Conservation (phyloP, 2,797 vertebrate genomes). For the Myotis vivesi region DNA sequence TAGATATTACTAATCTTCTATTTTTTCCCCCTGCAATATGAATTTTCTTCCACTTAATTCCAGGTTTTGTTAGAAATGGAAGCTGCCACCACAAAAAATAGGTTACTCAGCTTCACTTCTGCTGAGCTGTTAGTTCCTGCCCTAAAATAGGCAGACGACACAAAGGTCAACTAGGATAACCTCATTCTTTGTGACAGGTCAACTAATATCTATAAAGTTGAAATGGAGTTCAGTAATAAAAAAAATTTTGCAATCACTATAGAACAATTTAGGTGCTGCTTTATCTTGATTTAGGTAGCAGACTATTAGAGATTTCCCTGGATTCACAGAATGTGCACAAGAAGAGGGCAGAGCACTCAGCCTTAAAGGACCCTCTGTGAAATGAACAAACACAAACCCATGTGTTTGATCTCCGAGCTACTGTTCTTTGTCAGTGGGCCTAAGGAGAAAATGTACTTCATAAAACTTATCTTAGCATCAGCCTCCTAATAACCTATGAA, state of each 20-base stretch:
- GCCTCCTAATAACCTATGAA: neutral
- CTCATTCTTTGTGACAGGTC: constrained; percentile 57
- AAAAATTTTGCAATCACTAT: neutral
- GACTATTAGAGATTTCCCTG: neutral
- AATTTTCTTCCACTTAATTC: constrained; percentile 38
- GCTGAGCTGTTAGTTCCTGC: constrained; percentile 64
- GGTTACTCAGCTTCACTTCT: constrained; percentile 22
- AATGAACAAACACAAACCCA: neutral
- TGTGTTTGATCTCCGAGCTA: neutral
- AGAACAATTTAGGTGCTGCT: constrained; percentile 47
- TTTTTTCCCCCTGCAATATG: neutral
- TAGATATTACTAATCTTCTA: neutral
- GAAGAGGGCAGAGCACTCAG: neutral
- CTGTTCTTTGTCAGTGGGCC: neutral
- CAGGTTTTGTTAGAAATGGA: constrained; percentile 32
- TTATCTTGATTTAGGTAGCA: constrained; percentile 62
- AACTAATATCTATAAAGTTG: constrained; percentile 68
- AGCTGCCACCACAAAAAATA: neutral
- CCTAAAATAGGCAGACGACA: constrained; percentile 59
- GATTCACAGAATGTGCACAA: neutral
- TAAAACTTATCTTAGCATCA: neutral
- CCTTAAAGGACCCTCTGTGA: neutral
- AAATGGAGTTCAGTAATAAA: constrained; percentile 65
- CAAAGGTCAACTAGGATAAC: constrained; percentile 49
- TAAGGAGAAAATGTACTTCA: neutral